Base-by-base conservation (phyloP, 2,113 vertebrate genomes). In the Plecotus auritus region DNA sequence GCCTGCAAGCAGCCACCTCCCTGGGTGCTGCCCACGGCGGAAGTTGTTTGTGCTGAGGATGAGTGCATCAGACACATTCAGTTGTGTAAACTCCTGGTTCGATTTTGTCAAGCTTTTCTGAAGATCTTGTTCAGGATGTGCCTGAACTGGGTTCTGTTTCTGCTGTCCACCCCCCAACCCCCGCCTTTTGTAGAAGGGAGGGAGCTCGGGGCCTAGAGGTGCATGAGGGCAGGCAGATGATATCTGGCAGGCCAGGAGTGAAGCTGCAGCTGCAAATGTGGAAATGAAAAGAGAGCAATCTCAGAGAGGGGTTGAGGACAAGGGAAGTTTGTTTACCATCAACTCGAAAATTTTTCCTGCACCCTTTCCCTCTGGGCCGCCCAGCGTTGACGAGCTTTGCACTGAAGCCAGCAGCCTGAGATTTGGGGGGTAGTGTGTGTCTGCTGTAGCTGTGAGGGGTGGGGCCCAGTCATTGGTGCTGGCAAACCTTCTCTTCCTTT, bases 11-110 rank as follows among this genome's bases (percentile, higher is more conserved):
- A 18, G 83, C 45, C 23, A 80, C 23, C 12, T 59, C 40, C 23
- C 22, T 51, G n/a, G 42, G 80, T 26, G 49, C 66, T 1, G 9
- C n/a, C 47, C 12, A 0, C 1, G 1, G 16, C 2, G 4, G 23
- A 18, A 40, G n/a, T 23, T 77, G 61, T 59, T 22, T 20, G 5
- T 35, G 14, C 45, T 2, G 22, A 22, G 40, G 14, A 0, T 54
- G 12, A 20, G 82, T 20, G 81, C 23, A 6, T 32, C 10, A 5
- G 51, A 76, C 72, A 81, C 72, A 1, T 56, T 64, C 23, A 6
- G 16, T 59, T 54, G 23, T 76, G 45, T 77, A 7, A 59, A 13
- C 32, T 74, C 20, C 40, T 49, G 42, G 32, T 51, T 51, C 8
- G 1, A 10, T 86, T 90, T 74, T 5, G 12, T 72, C 30, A 6